Base-by-base conservation (phyloP, 2,797 vertebrate species). In the Lateolabrax maculatus region DNA sequence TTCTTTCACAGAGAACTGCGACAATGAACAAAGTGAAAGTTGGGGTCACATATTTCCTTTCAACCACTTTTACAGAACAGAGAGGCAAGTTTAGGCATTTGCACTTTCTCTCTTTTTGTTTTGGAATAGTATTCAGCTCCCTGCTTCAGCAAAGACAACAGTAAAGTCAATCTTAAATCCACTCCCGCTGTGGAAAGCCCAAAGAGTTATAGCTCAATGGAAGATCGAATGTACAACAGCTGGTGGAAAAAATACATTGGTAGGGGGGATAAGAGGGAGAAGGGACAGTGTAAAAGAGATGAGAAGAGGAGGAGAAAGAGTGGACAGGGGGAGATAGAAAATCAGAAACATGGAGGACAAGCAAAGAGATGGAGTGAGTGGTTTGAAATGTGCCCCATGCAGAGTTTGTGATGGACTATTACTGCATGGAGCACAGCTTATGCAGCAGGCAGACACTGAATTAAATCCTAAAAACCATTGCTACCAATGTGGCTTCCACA, bases 381-480 rank as follows among this genome's bases (percentile, higher is more conserved):
- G 49, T 46, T 67, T 66, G 70, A 86, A 84, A 82, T 77, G 71
- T 86, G 60, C 80, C 80, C 79, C 90, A 80, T 84, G 85, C 77
- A 77, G 90, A 61, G 85, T 80, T 83, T 88, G 78, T 83, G 87
- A 90, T 89, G 68, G 79, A 64, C 80, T 86, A 74, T 87, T 87
- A 77, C 84, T 51, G 67, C 81, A 71, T 48, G 55, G 39, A 84
- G 69, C 61, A 66, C 43, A 70, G 58, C 43, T 80, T 71, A 53
- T 83, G 39, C 46, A 71, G 71, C 74, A 69, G 73, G 25, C 43
- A 56, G 63, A 80, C 58, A 31, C 74, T 27, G 36, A 74, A 74
- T 62, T 23, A 0, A 77, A 84, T 60, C 62, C n/a, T 4, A 1
- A 62, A 51, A 72, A 31, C 43, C 67, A 7, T 12, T 60, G 69